Conservation (phyloP, 2,888 invertebrate genomes). For the Sphaerophoria rueppellii region DNA sequence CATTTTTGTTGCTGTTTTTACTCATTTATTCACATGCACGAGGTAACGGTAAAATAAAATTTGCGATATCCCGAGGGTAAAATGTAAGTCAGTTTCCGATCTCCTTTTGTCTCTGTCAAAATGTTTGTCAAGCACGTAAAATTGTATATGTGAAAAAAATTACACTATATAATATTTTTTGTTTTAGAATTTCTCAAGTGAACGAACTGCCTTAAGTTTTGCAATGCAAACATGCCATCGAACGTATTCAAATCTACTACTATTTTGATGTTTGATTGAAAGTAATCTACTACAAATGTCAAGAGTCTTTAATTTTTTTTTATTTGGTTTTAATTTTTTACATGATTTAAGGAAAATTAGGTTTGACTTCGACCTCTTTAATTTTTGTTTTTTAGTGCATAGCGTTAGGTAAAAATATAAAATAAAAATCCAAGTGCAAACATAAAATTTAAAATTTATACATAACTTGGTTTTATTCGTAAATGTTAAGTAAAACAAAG, state of each 20-base stretch:
- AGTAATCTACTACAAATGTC: conserved; percentile 8
- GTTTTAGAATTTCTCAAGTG: no score
- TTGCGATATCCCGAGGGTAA: no score
- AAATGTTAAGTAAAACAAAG: background rate
- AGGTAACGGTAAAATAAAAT: no score
- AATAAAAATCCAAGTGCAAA: conserved; percentile 14
- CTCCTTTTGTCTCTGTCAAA: no score
- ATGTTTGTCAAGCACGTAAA: no score
- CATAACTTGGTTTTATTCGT: background rate
- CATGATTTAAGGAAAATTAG: conserved; percentile 15
- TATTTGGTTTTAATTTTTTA: conserved; percentile 32
- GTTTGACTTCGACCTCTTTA: background rate
- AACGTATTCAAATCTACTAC: background rate
- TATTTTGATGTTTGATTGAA: background rate
- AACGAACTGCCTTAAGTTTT: no score
- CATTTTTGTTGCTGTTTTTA: no score
- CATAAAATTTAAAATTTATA: background rate
- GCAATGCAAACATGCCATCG: background rate
- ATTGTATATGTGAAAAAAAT: no score
- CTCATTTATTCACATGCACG: no score
- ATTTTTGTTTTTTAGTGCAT: conserved; percentile 60
- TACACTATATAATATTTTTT: no score
- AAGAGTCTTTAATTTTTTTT: background rate
- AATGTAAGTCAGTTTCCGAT: no score
- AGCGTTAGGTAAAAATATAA: conserved; percentile 61